Base-by-base conservation (phyloP, 2,797 vertebrate genomes). In the Aulostomus chinensis region DNA sequence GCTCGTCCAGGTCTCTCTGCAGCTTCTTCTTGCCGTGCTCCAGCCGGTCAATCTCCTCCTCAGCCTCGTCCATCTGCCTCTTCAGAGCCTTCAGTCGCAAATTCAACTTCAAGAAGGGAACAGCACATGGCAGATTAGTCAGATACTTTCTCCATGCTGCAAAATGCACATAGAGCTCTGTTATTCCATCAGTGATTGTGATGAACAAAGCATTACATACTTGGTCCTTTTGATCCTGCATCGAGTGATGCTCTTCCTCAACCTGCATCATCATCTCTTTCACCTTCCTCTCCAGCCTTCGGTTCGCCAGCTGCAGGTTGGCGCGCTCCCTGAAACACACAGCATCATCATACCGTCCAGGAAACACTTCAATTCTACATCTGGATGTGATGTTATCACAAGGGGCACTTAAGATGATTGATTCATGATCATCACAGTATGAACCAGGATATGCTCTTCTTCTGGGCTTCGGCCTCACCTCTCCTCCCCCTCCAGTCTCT, bases 161-260 rank as follows among this genome's bases (percentile, higher is more conserved):
- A 3, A 3, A 13, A 14, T 33, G 30, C 20, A n/a, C n/a, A n/a
- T n/a, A n/a, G n/a, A n/a, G n/a, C n/a, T n/a, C n/a, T n/a, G n/a
- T n/a, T n/a, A n/a, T n/a, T n/a, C n/a, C n/a, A 8, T 32, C 2
- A 35, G 12, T 2, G 10, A 42, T n/a, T 39, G n/a, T 14, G 22
- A 13, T 39, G 9, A 16, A 17, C 33, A 1, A 18, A 7, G 16
- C 6, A 2, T 26, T 30, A 41, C 72, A 8, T 85, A 98, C 97
- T 91, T 99, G 96, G 85, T 98, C 96, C 76, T 97, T 99, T 71
- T 99, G 96, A 75, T 98, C 96, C 4, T 93, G 95, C 76, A 98
- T 38, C 0, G 92, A 90, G 64, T 95, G 85, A 50, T 95, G 94
- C 55, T 99, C 97, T 35, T 99, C 97, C 25, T 99, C 97, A 51